A percentile compares a stretch with the other conserved stretches of the same genome.
These are phyloP conservation scores for Xerus inauris DNA, from an alignment of 2,113 vertebrate species.

Conservation along the genomic window DNA sequence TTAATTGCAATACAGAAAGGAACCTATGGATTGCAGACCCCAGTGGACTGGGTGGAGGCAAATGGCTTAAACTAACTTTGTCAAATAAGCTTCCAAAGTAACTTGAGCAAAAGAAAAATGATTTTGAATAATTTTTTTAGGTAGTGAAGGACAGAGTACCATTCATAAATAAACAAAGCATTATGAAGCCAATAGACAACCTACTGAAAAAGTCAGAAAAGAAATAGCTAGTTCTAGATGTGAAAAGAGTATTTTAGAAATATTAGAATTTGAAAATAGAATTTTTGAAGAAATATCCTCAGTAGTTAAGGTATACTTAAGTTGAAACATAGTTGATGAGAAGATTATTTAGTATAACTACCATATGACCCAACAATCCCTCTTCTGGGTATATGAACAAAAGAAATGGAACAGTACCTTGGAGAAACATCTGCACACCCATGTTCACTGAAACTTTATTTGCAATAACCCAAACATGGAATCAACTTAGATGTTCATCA, in stretches of 20 bases:
- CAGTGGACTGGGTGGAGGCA: background rate
- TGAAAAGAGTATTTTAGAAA: background rate
- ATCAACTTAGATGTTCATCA: background rate
- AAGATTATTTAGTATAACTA: background rate
- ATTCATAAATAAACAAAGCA: background rate
- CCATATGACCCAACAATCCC: background rate
- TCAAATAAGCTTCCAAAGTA: background rate
- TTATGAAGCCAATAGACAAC: background rate
- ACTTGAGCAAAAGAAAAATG: background rate
- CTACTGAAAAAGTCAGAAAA: background rate
- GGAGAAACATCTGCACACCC: no score
- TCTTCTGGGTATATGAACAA: background rate
- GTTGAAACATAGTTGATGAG: background rate
- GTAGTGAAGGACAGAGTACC: background rate
- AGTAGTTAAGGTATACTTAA: background rate
- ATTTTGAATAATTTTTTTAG: background rate
- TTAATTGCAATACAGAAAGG: background rate
- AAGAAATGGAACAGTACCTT: background rate
- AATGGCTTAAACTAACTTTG: background rate
- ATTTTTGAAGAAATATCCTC: background rate
- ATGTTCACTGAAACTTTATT: background rate
- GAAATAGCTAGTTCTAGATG: background rate
- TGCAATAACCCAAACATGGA: no score
- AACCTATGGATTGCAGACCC: background rate
- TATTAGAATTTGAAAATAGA: background rate